Conservation (phyloP, 2,888 invertebrate genomes). For the Cerceris rybyensis region DNA sequence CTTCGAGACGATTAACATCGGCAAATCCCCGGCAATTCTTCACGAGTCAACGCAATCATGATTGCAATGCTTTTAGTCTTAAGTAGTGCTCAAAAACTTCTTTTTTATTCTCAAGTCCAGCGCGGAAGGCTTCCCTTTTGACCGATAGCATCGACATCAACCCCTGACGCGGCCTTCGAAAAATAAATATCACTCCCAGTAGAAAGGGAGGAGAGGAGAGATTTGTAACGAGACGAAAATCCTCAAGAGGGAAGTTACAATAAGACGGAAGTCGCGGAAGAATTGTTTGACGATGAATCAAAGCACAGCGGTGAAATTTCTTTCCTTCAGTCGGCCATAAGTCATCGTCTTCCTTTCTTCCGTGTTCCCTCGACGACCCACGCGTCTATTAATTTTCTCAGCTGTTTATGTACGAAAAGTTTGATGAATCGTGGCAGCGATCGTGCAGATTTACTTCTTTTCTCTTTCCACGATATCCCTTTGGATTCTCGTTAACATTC, state of each 20-base stretch:
- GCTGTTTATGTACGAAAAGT: slow-evolving; percentile 14
- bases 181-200: slow-evolving; percentile 19
- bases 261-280: slow-evolving; percentile 10
- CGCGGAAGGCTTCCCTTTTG: not conserved
- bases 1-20: not conserved
- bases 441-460: slow-evolving; percentile 17
- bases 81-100: not conserved
- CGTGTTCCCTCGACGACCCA: not conserved
- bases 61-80: not conserved
- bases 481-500: slow-evolving; percentile 1
- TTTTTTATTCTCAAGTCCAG: not conserved
- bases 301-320: slow-evolving; percentile 34
- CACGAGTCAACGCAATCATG: not conserved
- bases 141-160: not conserved
- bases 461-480: not conserved
- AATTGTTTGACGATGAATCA: slow-evolving; percentile 46
- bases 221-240: slow-evolving; percentile 18
- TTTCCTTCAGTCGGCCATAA: slow-evolving; percentile 25
- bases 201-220: slow-evolving; percentile 1
- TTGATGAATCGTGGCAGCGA: slow-evolving; percentile 30
- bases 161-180: not conserved
- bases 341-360: slow-evolving; percentile 3
- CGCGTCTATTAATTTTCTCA: slow-evolving; percentile 28
- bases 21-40: not conserved
- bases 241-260: slow-evolving; percentile 12